Percentiles rank a stretch among this genome's conserved stretches.
phyloP scores from a whole-genome alignment of 2,797 vertebrate genomes.

The Amphiprion clarkii region DNA sequence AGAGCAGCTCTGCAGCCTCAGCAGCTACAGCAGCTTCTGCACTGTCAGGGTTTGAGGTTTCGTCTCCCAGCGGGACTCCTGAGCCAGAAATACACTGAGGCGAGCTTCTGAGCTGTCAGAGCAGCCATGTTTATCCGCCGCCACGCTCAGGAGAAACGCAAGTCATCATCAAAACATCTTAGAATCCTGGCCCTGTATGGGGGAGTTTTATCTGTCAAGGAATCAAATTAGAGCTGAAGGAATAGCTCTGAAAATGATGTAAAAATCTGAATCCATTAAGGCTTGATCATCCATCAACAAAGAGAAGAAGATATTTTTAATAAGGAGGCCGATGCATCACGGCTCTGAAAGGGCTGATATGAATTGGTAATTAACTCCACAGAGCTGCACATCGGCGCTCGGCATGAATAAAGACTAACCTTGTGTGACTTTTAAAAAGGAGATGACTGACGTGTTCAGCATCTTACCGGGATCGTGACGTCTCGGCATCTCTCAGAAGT shows the following conservation, averaged over 20 bases:
- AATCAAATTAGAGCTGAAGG: conserved; percentile 5
- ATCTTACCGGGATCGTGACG: conserved; percentile 1
- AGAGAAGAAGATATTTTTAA: conserved; percentile 18
- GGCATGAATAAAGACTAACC: conserved; percentile 47
- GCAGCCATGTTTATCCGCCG: conserved; percentile 12
- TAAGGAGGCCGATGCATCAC: conserved; percentile 5
- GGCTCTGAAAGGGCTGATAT: conserved; percentile 33
- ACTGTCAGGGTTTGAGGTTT: conserved; percentile 36
- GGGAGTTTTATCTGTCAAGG: not conserved
- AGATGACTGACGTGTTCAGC: conserved; percentile 34
- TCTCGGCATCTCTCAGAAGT: not conserved
- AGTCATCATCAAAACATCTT: not conserved
- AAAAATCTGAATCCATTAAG: not conserved
- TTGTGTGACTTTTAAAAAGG: conserved; percentile 48
- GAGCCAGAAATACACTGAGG: conserved; percentile 17
- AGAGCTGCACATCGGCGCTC: conserved; percentile 9
- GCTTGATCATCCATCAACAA: not conserved
- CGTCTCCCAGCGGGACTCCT: conserved; percentile 21
- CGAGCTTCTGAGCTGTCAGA: conserved; percentile 32
- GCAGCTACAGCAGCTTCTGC: conserved; percentile 4
- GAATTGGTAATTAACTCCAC: conserved; percentile 53
- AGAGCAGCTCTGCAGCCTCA: conserved; percentile 12
- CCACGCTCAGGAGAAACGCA: not conserved
- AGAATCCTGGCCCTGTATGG: not conserved
- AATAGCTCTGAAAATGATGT: not conserved